These are phyloP conservation scores for Trypoxylon attenuatum DNA, from an alignment of 2,888 invertebrate genomes.

Conservation along the genomic window DNA sequence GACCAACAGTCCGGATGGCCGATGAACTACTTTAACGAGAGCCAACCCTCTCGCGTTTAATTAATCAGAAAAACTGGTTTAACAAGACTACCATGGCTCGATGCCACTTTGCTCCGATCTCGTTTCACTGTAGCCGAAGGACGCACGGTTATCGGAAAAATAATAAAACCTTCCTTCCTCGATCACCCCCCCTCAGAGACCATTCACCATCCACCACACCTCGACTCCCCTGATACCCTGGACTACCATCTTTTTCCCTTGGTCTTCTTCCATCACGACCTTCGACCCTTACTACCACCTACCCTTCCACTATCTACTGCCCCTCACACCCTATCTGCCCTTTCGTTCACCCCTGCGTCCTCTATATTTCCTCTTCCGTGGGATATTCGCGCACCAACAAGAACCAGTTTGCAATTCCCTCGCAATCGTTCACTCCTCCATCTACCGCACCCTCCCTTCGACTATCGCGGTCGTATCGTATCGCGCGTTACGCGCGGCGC, in stretches of 20 bases:
- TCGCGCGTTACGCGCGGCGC: not conserved
- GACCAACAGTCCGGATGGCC: slow-evolving; percentile 44
- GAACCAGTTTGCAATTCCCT: too few relatives aligned
- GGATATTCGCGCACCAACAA: too few relatives aligned
- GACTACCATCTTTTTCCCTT: not conserved
- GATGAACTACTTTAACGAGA: slow-evolving; percentile 55
- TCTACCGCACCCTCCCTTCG: not conserved
- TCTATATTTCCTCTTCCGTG: not conserved
- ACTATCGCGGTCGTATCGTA: not conserved
- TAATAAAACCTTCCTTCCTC: slow-evolving; percentile 55
- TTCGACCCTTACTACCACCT: too few relatives aligned
- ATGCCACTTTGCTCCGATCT: slow-evolving; percentile 40
- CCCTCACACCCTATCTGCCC: not conserved
- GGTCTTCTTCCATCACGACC: too few relatives aligned
- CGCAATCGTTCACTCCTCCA: too few relatives aligned
- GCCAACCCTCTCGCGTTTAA: slow-evolving; percentile 52
- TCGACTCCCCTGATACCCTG: not conserved
- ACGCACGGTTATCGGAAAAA: slow-evolving; percentile 53
- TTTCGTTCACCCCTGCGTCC: not conserved
- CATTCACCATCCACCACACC: not conserved
- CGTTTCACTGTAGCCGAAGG: slow-evolving; percentile 6
- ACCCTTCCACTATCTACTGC: too few relatives aligned
- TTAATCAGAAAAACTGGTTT: slow-evolving; percentile 62
- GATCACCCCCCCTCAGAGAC: not conserved
- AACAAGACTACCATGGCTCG: slow-evolving; percentile 44